Conservation (phyloP, 1,140 invertebrate genomes). For the Oreohelix idahoensis region DNA sequence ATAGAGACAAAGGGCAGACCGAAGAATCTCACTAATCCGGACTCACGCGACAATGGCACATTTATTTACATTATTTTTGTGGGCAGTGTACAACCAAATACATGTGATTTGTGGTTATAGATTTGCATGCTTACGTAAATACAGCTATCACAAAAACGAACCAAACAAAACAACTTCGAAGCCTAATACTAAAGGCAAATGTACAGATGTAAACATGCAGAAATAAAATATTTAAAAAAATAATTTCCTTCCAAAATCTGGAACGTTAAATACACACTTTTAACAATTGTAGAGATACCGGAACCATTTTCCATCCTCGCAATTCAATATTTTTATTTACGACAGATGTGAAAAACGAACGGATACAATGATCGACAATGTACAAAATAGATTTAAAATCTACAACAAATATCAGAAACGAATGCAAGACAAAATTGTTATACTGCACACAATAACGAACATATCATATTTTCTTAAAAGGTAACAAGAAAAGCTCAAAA, state of each 20-base stretch:
- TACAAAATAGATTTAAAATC: background rate
- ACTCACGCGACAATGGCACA: background rate
- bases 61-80: background rate
- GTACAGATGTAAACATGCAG: background rate
- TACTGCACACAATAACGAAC: background rate
- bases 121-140: background rate
- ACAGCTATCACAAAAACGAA: background rate
- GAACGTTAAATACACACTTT: background rate
- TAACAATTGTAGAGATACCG: background rate
- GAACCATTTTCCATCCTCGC: background rate
- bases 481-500: background rate
- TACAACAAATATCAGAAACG: background rate
- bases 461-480: background rate
- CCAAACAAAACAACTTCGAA: background rate
- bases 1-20: background rate
- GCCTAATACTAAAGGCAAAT: background rate
- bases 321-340: background rate
- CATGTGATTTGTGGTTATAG: background rate
- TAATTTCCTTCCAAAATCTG: background rate
- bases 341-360: background rate
- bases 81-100: background rate
- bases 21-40: background rate
- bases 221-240: too few species aligned
- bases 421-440: background rate
- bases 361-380: background rate